These are phyloP conservation scores for Hemibagrus guttatus DNA, from an alignment of 2,797 vertebrate species.

Conservation along the genomic window DNA sequence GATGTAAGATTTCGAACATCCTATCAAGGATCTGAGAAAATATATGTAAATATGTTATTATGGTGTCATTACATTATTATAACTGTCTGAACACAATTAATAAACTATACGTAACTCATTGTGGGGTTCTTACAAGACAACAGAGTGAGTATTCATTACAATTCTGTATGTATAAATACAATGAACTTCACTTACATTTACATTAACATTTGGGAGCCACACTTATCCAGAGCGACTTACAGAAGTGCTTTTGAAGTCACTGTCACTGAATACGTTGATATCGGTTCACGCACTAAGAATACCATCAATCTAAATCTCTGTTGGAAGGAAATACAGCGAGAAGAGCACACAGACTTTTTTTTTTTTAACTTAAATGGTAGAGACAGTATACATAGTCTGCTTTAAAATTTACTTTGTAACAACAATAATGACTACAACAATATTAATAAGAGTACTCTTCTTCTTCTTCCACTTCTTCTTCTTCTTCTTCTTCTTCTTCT, in stretches of 20 bases:
- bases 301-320: too few species aligned
- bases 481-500: not conserved
- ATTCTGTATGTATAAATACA: not conserved
- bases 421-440: not conserved
- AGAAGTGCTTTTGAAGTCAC: too few species aligned
- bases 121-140: not conserved
- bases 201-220: too few species aligned
- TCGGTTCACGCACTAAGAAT: too few species aligned
- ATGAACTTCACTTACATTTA: not conserved
- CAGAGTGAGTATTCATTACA: not conserved
- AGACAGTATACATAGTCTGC: not conserved
- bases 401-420: not conserved
- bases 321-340: not conserved
- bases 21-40: not conserved
- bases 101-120: too few species aligned
- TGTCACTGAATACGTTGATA: too few species aligned
- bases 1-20: not conserved
- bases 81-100: too few species aligned
- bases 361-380: not conserved
- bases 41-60: too few species aligned
- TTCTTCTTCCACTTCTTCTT: too few species aligned
- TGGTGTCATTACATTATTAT: too few species aligned
- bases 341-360: not conserved
- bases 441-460: not conserved
- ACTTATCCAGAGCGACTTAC: too few species aligned